Percentiles rank a stretch among this genome's conserved stretches.
phyloP scores from a whole-genome alignment of 2,888 invertebrate genomes.

The Strigamia transsilvanica region DNA sequence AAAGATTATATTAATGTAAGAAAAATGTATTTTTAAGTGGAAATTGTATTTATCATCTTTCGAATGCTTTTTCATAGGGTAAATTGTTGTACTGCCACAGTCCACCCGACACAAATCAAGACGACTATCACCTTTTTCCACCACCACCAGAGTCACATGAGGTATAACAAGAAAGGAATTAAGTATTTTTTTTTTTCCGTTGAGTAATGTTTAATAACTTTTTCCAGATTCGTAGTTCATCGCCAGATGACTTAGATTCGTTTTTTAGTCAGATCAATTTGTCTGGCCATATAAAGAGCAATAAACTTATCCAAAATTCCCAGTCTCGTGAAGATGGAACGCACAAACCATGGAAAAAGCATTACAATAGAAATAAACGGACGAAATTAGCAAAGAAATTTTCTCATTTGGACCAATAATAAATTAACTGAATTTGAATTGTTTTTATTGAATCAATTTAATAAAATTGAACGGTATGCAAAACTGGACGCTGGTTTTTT shows the following conservation, averaged over 20 bases:
- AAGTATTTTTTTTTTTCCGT: no score
- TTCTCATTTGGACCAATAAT: slow-evolving; percentile 75
- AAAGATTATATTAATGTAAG: slow-evolving; percentile 74
- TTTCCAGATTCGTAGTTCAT: neutral
- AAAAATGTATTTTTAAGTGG: neutral
- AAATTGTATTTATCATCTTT: slow-evolving; percentile 19
- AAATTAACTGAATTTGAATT: neutral
- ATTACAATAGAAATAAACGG: slow-evolving; percentile 86
- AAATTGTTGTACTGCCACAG: slow-evolving; percentile 82
- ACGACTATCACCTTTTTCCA: slow-evolving; percentile 66
- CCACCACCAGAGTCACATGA: slow-evolving; percentile 50
- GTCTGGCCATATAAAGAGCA: slow-evolving; percentile 65
- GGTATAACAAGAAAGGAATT: slow-evolving; percentile 43
- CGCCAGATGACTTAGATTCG: slow-evolving; percentile 10
- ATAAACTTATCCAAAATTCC: neutral
- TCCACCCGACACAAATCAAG: slow-evolving; percentile 76
- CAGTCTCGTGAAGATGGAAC: slow-evolving; percentile 52
- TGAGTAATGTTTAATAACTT: no score
- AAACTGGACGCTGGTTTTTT: slow-evolving; percentile 78
- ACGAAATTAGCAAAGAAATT: slow-evolving; percentile 90
- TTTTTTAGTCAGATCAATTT: slow-evolving; percentile 60
- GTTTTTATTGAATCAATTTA: slow-evolving; percentile 66
- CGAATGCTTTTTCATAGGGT: slow-evolving; percentile 71
- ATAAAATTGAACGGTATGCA: slow-evolving; percentile 95
- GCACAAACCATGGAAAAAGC: slow-evolving; percentile 81